These are phyloP conservation scores for Cotesia glomerata DNA, from an alignment of 1,140 invertebrate genomes.

Conservation along the genomic window DNA sequence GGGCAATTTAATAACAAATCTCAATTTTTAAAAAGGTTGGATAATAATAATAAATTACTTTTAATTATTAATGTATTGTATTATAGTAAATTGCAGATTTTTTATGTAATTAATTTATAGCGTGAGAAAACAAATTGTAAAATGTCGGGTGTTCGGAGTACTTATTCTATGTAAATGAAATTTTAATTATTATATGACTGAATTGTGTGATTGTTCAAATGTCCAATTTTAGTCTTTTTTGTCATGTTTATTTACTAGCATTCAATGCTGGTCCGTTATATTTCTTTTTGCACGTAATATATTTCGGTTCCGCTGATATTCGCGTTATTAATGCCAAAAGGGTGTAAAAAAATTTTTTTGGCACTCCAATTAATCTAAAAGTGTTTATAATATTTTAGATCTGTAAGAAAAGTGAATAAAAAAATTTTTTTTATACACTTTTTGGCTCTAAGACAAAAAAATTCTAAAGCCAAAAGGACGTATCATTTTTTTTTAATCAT, in stretches of 20 bases:
- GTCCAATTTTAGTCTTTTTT: background rate
- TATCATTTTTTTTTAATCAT: no score
- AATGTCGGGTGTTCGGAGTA: conserved; percentile 40
- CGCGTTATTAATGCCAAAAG: no score
- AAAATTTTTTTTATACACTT: no score
- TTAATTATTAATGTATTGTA: conserved; percentile 43
- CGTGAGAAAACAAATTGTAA: conserved; percentile 47
- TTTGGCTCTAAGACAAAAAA: no score
- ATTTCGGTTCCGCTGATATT: background rate
- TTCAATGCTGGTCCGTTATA: background rate
- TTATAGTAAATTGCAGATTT: conserved; percentile 58
- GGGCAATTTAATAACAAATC: background rate
- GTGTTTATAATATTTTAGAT: no score
- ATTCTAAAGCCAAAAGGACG: no score
- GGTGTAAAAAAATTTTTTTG: no score
- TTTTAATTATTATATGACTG: background rate
- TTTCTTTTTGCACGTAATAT: background rate
- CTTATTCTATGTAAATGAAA: conserved; percentile 44
- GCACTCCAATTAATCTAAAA: no score
- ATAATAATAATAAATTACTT: conserved; percentile 54
- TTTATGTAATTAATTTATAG: conserved; percentile 62
- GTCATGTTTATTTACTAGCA: background rate
- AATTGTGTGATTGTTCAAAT: conserved; percentile 11
- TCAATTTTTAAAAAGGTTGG: conserved; percentile 49
- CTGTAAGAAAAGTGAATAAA: no score